Conservation (phyloP, 1,140 invertebrate genomes). For the Zelostemma sp. region DNA sequence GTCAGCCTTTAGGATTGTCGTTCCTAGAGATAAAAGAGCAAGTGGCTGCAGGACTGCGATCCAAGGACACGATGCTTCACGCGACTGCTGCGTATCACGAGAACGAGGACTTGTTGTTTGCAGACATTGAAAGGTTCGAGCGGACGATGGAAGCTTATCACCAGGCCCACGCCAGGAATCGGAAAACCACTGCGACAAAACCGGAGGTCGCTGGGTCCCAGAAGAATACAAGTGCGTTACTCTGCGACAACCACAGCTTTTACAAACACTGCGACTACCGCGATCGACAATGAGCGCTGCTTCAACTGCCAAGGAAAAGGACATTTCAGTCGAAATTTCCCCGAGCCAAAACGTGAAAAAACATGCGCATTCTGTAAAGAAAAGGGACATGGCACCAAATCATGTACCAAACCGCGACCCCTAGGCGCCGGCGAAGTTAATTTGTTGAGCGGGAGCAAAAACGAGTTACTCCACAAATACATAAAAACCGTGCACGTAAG, state of each 20-base stretch:
- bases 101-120: slow-evolving; percentile 13
- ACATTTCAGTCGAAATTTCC: not conserved
- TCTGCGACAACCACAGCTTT: too few relatives aligned
- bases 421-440: not conserved
- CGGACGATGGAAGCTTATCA: too few relatives aligned
- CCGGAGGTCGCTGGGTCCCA: too few relatives aligned
- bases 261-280: too few relatives aligned
- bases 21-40: slow-evolving; percentile 20
- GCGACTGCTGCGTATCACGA: slow-evolving; percentile 1
- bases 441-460: not conserved
- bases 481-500: not conserved
- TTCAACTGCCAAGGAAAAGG: not conserved
- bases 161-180: too few relatives aligned
- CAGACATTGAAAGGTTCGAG: slow-evolving; percentile 7
- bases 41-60: slow-evolving; percentile 7
- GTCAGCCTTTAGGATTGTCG: slow-evolving; percentile 3
- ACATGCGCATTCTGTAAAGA: not conserved
- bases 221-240: too few relatives aligned
- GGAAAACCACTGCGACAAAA: not conserved
- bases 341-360: not conserved
- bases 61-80: not conserved
- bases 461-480: slow-evolving; percentile 16
- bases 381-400: not conserved
- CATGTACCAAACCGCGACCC: slow-evolving; percentile 1
- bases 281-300: not conserved